Base-by-base conservation (phyloP, 2,113 vertebrate genomes). In the Hymenochirus boettgeri region DNA sequence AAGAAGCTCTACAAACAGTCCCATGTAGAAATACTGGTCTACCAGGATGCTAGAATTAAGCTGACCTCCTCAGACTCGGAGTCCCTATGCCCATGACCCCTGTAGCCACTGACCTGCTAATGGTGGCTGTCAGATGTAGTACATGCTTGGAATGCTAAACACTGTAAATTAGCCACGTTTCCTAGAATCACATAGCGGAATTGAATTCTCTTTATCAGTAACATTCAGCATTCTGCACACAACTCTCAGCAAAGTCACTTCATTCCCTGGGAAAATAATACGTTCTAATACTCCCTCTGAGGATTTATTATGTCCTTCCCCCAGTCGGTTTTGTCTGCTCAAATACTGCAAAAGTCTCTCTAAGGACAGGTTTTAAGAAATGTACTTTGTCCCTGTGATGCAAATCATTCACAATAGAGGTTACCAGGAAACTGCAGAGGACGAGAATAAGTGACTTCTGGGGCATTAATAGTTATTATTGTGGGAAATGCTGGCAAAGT, bases 271-370 rank as follows among this genome's bases (percentile, higher is more conserved):
- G 54, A 66, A 66, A 50, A 47, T 54, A 66, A 58, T 66, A n/a
- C 10, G 33, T 55, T 66, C 31, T 66, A 66, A 66, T 66, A 57
- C 46, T 58, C 45, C 55, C 55, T 50, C 54, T 19, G 46, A 58
- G 64, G 45, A 66, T 66, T 58, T 66, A 66, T 66, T 58, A 66
- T 26, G 58, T 39, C 55, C 64, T 58, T 57, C 46, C 64, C 55
- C 64, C 55, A 66, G 54, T 51, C 63, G 48, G 45, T 65, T 57
- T 65, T 58, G 55, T 57, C 54, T 57, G 37, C 37, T 55, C 62
- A 27, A 51, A 56, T 17, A 37, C 35, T 45, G 53, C 62, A 47
- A 35, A 65, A 65, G 63, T 51, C 64, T 66, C 64, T 58, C 64
- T 11, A 26, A 51, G 55, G 46, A 51, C 29, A 19, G 21, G 46